These are phyloP conservation scores for Micropoecilia bifurca DNA, from an alignment of 2,797 vertebrate genomes.

Conservation along the genomic window DNA sequence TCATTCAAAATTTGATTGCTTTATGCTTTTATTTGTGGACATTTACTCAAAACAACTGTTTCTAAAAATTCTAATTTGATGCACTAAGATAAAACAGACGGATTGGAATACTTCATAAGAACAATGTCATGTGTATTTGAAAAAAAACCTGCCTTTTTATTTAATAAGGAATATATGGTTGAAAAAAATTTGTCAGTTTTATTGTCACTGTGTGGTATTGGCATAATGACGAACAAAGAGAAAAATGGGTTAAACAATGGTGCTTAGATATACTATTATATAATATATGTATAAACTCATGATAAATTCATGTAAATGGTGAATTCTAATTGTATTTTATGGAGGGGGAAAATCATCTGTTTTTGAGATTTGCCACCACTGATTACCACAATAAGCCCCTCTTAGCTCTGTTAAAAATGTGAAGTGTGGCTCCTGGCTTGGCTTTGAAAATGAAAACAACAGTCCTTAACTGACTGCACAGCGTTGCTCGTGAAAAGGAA, in stretches of 20 bases:
- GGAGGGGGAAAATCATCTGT: not conserved
- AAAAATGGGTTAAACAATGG: not conserved
- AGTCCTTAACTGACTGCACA: constrained; percentile 32
- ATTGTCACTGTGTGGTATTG: not conserved
- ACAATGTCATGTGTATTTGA: not conserved
- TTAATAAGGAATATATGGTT: not conserved
- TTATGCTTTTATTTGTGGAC: not conserved
- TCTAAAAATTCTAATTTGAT: not conserved
- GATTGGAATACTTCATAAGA: not conserved
- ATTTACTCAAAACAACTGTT: not conserved
- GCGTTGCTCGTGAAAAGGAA: constrained; percentile 22
- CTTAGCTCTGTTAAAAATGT: not conserved
- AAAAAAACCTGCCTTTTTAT: not conserved
- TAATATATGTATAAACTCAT: not conserved
- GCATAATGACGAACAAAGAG: not conserved
- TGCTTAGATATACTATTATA: not conserved
- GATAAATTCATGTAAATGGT: not conserved
- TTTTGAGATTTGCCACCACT: not conserved
- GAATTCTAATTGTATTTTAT: not conserved
- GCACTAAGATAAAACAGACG: not conserved
- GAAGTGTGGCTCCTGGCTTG: constrained; percentile 4
- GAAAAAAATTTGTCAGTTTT: not conserved
- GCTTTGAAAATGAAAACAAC: constrained; percentile 24
- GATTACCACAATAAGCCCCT: not conserved
- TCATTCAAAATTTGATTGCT: not conserved